Evolutionary conservation across 2,888 invertebrate genomes (phyloP).

Genomic region (Diabrotica balteata): DNA sequence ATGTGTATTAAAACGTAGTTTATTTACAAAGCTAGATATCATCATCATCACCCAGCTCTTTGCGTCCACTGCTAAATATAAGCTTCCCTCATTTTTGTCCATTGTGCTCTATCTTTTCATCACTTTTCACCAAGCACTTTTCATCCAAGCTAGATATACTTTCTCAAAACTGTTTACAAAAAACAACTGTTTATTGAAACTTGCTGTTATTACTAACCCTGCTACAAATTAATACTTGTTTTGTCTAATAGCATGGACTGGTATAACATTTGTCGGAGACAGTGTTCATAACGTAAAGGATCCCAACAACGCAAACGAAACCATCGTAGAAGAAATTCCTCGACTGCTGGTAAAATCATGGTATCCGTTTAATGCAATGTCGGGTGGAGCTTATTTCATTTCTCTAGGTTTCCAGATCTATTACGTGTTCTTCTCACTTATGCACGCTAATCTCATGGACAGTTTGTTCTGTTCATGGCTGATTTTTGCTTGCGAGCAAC

Average conservation of each 20-base stretch:
- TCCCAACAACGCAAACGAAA: conserved; percentile 75
- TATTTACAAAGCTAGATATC: too few species aligned
- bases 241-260: conserved; percentile 71
- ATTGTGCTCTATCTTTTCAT: too few species aligned
- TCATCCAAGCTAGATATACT: too few species aligned
- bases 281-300: conserved; percentile 73
- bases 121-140: too few species aligned
- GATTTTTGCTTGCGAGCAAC: conserved; percentile 84
- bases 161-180: too few species aligned
- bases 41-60: too few species aligned
- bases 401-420: conserved; percentile 64
- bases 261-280: conserved; percentile 81
- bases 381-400: conserved; percentile 72
- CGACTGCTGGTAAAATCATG: conserved; percentile 77
- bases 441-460: conserved; percentile 67
- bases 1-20: too few species aligned
- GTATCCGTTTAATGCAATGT: conserved; percentile 80
- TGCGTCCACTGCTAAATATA: too few species aligned
- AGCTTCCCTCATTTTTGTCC: too few species aligned
- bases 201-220: too few species aligned
- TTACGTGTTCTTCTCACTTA: conserved; percentile 58
- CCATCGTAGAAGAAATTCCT: conserved; percentile 73
- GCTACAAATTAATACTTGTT: too few species aligned
- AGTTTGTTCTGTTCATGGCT: conserved; percentile 85
- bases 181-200: too few species aligned